Base-by-base conservation (phyloP, 2,888 invertebrate genomes). In the Megalurothrips usitatus region DNA sequence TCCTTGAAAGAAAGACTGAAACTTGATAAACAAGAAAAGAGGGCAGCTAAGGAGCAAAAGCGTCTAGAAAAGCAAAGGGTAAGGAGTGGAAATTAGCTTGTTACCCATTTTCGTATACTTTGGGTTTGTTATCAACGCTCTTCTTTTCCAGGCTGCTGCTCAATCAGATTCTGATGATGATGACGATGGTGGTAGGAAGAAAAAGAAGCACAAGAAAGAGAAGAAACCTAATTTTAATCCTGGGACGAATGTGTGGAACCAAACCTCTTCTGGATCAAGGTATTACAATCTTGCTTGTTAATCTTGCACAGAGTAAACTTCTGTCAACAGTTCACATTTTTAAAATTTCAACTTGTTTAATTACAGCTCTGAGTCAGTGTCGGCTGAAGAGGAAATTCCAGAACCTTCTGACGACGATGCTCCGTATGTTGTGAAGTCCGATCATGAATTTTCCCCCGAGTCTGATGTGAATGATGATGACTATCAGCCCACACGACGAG, bases 371-470 rank as follows among this genome's bases (percentile, higher is more conserved):
- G 49, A 26, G 68, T 82, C 82, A 52, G 82, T 82, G 19, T 80
- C 85, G 85, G 87, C 87, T 23, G 87, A 88, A 12, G 87, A 86
- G 58, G 88, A 87, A 81, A 88, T 88, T 80, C 89, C 89, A 79
- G 89, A 88, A 80, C 87, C 88, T 43, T 88, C 88, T 47, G 88
- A 88, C 80, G 87, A 88, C 79, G 88, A 88, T 9, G 89, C 68
- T 26, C 68, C 68, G 9, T 75, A 75, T 23, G 68, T 75, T 34
- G 79, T 82, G 11, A 82, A 82, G 34, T 85, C 85, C 11, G 96
- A 97, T 87, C 97, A 97, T 85, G 97, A 97, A 87, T 97, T 97
- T 87, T 96, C 96, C 0, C 96, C 96, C 0, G 96, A 96, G 86
- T 96, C 96, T 0, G 96, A 97, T 85, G 87, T 94, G 58, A 94